phyloP scores from a whole-genome alignment of 2,888 invertebrate species.

The Trichopoda pennipes region DNA sequence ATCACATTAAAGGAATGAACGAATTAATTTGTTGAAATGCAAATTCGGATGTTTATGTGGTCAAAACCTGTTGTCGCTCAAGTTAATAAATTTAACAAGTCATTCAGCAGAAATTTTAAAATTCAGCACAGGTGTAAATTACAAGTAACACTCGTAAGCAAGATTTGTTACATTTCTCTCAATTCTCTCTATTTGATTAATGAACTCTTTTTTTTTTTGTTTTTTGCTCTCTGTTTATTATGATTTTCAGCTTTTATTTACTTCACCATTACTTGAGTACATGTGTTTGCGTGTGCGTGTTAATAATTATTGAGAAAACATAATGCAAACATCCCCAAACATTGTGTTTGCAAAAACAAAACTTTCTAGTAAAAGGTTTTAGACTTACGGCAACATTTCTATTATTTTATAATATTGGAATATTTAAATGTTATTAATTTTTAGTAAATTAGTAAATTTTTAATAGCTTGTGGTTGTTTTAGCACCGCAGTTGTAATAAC shows the following conservation, averaged over 20 bases:
- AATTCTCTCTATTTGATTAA: background rate
- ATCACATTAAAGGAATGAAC: conserved; percentile 16
- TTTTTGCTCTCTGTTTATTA: conserved; percentile 3
- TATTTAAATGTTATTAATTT: background rate
- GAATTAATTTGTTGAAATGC: conserved; percentile 5
- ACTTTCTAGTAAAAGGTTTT: background rate
- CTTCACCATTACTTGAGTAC: background rate
- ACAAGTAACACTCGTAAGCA: background rate
- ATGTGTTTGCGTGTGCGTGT: background rate
- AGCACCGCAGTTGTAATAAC: conserved; percentile 10
- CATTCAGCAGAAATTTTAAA: conserved; percentile 4
- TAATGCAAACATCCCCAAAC: background rate
- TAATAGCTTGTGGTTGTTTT: background rate
- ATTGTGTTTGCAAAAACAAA: conserved; percentile 25
- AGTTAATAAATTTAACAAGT: background rate
- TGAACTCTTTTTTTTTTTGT: too few relatives aligned
- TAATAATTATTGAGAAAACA: background rate
- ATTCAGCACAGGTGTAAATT: background rate
- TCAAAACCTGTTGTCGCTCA: conserved; percentile 31
- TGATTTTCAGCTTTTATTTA: background rate
- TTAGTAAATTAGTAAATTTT: conserved; percentile 1
- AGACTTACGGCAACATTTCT: conserved; percentile 54
- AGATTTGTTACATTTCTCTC: conserved; percentile 1
- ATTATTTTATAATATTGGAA: background rate
- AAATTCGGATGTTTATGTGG: conserved; percentile 13